phyloP scores from a whole-genome alignment of 2,113 vertebrate species.

The Colinus virginianus region DNA sequence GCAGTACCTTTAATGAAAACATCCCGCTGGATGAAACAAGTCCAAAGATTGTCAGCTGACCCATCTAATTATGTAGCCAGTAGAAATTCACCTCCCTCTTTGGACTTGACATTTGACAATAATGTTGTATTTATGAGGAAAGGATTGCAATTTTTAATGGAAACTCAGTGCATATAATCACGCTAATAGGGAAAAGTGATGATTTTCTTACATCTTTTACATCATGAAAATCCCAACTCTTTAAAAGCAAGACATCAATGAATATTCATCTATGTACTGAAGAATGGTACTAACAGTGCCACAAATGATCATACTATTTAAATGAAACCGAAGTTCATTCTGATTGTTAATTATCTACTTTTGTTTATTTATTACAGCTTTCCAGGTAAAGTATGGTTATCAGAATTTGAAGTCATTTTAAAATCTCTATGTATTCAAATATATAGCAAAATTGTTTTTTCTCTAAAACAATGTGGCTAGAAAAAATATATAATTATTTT shows the following conservation, averaged over 20 bases:
- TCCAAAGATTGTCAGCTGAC: background rate
- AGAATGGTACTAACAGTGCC: background rate
- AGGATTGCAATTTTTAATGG: background rate
- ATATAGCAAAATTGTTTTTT: background rate
- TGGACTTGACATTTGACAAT: background rate
- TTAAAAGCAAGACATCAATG: slow-evolving; percentile 14
- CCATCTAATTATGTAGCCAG: background rate
- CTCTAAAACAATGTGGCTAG: background rate
- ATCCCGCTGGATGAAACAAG: background rate
- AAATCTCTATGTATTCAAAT: background rate
- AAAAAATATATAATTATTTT: background rate
- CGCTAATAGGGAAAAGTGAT: background rate
- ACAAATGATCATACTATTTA: background rate
- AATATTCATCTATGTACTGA: background rate
- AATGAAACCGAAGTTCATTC: background rate
- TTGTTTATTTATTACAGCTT: background rate
- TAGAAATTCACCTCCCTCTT: background rate
- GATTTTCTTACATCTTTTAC: background rate
- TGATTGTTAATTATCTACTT: background rate
- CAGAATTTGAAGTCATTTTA: background rate
- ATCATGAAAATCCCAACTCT: background rate
- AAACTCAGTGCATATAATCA: background rate
- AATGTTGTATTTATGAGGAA: background rate
- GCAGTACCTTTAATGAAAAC: background rate
- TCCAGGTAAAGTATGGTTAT: background rate